These are phyloP conservation scores for Rambutsinella grinnellia DNA, from an alignment of 2,888 invertebrate species.

Conservation along the genomic window DNA sequence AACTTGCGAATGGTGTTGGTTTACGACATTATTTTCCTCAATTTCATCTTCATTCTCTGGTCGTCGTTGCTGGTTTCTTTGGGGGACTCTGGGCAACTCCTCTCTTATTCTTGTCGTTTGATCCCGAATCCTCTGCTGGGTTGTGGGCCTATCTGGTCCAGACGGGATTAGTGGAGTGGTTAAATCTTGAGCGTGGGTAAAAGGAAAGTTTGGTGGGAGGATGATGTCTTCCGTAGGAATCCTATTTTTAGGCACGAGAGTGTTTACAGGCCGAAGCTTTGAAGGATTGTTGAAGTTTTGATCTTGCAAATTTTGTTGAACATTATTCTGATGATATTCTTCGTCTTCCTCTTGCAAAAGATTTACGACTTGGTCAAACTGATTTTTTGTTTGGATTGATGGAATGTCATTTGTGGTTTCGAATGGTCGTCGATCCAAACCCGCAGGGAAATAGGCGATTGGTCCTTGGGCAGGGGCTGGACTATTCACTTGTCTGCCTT, in stretches of 20 bases:
- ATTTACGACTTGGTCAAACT: constrained; percentile 50
- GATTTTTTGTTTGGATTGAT: constrained; percentile 12
- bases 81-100: constrained; percentile 22
- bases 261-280: constrained; percentile 59
- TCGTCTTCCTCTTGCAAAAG: constrained; percentile 45
- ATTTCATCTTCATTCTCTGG: constrained; percentile 30
- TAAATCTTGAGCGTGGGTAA: constrained; percentile 32
- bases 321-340: constrained; percentile 41
- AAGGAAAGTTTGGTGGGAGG: constrained; percentile 52
- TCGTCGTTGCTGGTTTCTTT: constrained; percentile 34
- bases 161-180: constrained; percentile 32
- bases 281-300: constrained; percentile 44
- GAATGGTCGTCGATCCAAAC: constrained; percentile 33
- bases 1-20: constrained; percentile 4
- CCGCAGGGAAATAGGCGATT: constrained; percentile 35
- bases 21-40: constrained; percentile 11
- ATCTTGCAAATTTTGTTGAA: constrained; percentile 13
- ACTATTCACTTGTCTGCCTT: constrained; percentile 28
- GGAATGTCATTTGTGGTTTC: constrained; percentile 30
- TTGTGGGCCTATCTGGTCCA: constrained; percentile 9
- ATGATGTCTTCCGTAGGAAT: constrained; percentile 57
- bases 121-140: too few species aligned
- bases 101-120: constrained; percentile 35
- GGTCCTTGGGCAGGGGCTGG: constrained; percentile 8
- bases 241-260: constrained; percentile 56